Conservation (phyloP, 2,797 vertebrate genomes). For the Numenius phaeopus region DNA sequence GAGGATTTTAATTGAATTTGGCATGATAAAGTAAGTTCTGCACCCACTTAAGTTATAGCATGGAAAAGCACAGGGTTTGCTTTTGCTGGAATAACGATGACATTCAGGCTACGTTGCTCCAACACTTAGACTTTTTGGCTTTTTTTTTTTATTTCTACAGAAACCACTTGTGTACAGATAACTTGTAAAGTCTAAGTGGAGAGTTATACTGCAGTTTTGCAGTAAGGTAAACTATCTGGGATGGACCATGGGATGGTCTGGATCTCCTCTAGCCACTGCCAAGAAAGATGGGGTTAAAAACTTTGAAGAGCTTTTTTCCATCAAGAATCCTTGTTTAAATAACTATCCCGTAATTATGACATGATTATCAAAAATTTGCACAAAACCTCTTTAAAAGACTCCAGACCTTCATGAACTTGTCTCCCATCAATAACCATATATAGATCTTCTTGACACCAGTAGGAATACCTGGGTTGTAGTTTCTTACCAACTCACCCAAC, state of each 20-base stretch:
- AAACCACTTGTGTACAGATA: not conserved
- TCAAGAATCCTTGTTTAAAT: not conserved
- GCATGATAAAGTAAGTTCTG: not conserved
- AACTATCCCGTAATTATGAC: not conserved
- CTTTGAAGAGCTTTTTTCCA: not conserved
- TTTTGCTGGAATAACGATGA: not conserved
- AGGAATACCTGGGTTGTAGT: not conserved
- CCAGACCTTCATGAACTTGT: not conserved
- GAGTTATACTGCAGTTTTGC: not conserved
- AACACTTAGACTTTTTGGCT: not conserved
- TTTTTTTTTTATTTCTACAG: not conserved
- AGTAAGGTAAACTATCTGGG: not conserved
- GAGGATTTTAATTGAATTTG: not conserved
- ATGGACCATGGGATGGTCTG: accelerated
- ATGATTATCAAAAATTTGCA: not conserved
- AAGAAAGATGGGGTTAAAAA: not conserved
- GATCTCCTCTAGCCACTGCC: not conserved
- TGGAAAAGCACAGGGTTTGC: not conserved
- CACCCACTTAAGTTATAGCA: not conserved
- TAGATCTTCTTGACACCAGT: not conserved
- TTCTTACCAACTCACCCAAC: not conserved
- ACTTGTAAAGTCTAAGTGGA: not conserved
- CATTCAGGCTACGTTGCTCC: not conserved
- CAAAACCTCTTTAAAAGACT: not conserved
- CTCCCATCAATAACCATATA: not conserved